Evolutionary conservation across 1,140 invertebrate species (phyloP).

Genomic region (Halyomorpha halys): DNA sequence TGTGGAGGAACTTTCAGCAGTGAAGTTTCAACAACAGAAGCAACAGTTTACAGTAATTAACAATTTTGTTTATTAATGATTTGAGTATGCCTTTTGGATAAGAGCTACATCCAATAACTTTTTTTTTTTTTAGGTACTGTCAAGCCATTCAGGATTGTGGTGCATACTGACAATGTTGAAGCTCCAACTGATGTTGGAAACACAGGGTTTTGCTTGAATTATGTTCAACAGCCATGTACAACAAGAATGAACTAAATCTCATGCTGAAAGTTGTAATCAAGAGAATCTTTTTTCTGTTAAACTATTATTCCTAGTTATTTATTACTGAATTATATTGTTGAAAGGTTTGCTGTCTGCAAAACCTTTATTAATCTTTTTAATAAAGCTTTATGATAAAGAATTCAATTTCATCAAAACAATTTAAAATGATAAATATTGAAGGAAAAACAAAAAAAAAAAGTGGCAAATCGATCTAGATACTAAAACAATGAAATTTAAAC

Average conservation of each 20-base stretch:
- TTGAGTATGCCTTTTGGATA: background rate
- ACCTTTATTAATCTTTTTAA: too few species aligned
- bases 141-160: slow-evolving; percentile 64
- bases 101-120: background rate
- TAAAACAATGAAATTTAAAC: too few species aligned
- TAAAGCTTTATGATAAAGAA: too few species aligned
- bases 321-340: too few species aligned
- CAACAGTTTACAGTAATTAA: slow-evolving; percentile 53
- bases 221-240: slow-evolving; percentile 72
- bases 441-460: too few species aligned
- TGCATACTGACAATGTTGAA: slow-evolving; percentile 64
- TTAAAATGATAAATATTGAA: too few species aligned
- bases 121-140: slow-evolving; percentile 51
- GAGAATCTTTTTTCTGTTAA: too few species aligned
- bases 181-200: slow-evolving; percentile 60
- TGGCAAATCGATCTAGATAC: too few species aligned
- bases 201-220: slow-evolving; percentile 69
- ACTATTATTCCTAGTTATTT: too few species aligned
- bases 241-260: slow-evolving; percentile 35
- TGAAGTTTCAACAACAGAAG: slow-evolving; percentile 44
- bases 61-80: background rate
- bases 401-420: too few species aligned
- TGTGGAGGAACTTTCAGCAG: slow-evolving; percentile 60
- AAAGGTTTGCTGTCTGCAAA: too few species aligned
- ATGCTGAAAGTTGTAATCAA: background rate